Evolutionary conservation across 2,888 invertebrate species (phyloP), one percentile per base, ranked within the genome.

Genomic region (Diogma glabrata): DNA sequence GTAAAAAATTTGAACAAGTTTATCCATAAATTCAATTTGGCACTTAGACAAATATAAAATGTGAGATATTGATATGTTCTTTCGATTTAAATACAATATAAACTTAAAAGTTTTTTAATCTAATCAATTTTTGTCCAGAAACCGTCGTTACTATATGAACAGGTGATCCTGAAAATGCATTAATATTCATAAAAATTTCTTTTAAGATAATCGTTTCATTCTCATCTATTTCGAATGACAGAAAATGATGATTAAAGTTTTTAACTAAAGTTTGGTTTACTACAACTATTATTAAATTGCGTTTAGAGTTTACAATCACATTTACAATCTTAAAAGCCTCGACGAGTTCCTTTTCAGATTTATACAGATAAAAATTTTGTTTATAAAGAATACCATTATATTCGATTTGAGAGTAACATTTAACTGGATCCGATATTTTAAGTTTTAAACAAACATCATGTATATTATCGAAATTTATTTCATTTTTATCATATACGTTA

Each of bases 321-420:
- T 40, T 20, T 40, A 19, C 20, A 12, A 40, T 40, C 20, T 40
- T 40, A 40, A 40, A 40, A 10, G 20, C 19, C 20, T 40, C 40
- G 19, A 40, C 19, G 19, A n/a, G 19, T 17, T 17, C 20, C 19
- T 40, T 40, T 20, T 40, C n/a, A n/a, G n/a, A 20, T 19, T 19
- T 40, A 12, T 9, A 20, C 4, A 40, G 40, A 19, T 20, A 40
- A 40, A 19, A 19, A 3, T 40, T 40, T 3, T 40, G 19, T 40
- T 40, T 40, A 40, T 40, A 40, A 9, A 40, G 20, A 19, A n/a
- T 40, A 9, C 40, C 40, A 20, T 40, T 40, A 40, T 40, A 19
- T 40, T 40, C 20, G 20, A 40, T 4, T 40, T 40, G 40, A 40
- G 40, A 19, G 20, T 40, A 40, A 40, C 40, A 40, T 40, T 12